A percentile compares a stretch with the other conserved stretches of the same genome.
Conservation (phyloP, 23 tunicate species). For the Halocynthia aurantium region DNA sequence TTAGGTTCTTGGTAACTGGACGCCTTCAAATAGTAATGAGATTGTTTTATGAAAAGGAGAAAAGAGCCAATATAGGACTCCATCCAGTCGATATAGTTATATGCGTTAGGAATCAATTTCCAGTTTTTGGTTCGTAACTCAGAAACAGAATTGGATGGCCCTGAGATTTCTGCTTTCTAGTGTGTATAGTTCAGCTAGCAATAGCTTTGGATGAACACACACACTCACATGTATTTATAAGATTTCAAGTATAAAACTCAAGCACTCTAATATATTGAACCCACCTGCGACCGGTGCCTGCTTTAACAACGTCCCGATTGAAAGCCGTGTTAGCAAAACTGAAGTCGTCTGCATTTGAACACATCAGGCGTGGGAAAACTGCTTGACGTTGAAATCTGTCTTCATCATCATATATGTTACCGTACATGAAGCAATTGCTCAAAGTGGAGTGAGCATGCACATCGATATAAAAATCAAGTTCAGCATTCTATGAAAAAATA, state of each 20-base stretch:
- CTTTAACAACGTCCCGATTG: constrained; percentile 90
- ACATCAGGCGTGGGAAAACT: constrained; percentile 83
- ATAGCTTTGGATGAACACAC: not conserved
- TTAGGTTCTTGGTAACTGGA: no score
- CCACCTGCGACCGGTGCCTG: constrained; percentile 94
- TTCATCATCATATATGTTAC: constrained; percentile 95
- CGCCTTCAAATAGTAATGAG: no score
- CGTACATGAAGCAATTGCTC: constrained; percentile 98
- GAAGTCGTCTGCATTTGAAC: constrained; percentile 86
- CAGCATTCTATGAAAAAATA: constrained; percentile 25
- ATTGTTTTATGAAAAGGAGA: no score
- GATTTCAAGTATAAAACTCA: no score
- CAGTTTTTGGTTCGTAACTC: no score
- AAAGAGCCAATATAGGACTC: no score
- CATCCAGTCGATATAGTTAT: no score
- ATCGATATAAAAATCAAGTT: constrained; percentile 92
- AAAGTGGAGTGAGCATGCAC: constrained; percentile 95
- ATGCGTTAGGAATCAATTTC: no score
- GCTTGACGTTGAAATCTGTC: constrained; percentile 87
- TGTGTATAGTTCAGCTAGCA: not conserved
- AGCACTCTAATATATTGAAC: not conserved
- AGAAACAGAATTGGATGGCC: no score
- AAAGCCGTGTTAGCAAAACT: constrained; percentile 95
- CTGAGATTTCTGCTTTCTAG: no score
- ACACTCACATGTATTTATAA: no score